Base-by-base conservation (phyloP, 2,113 vertebrate genomes). In the Peucedramus taeniatus region DNA sequence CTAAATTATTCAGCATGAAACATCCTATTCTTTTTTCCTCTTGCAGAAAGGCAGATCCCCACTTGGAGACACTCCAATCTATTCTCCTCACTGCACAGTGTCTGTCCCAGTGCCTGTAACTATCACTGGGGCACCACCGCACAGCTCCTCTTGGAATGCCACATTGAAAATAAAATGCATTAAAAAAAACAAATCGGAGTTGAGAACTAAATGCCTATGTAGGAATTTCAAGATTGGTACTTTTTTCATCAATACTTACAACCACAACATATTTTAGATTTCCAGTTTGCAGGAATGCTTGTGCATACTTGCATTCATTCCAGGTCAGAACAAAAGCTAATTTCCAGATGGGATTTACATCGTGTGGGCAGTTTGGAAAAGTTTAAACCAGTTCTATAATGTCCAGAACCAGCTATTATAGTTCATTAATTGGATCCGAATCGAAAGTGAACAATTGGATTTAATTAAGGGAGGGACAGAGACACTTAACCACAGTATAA, bases 331-430 rank as follows among this genome's bases (percentile, higher is more conserved):
- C 19, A 76, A 89, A 95, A 94, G 27, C 86, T 72, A 4, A 84
- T 51, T 92, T 96, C 86, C 94, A 96, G 94, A 94, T 84, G 86
- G 68, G 77, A 75, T 82, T 93, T 83, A 75, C 74, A 83, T n/a
- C 68, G 71, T 64, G 91, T 71, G 83, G 78, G 95, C 65, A 94
- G 72, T 84, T 91, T 76, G 69, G 53, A 87, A 68, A 94, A 89
- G 31, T 91, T 91, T 92, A 72, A 74, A 89, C 83, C 74, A 22
- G 59, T 65, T 86, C 86, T 75, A 85, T 89, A 68, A 90, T 68
- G 72, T 42, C 84, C 82, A 87, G 66, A 92, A 83, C 30, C 33
- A 64, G 83, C 56, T 71, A 40, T 64, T 74, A 56, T 3, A 89
- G 61, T 15, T 77, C 30, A 57, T 81, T 86, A 90, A 93, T 40